These are phyloP conservation scores for Rhizoglyphus robini DNA, from an alignment of 1,140 invertebrate genomes.

Conservation along the genomic window DNA sequence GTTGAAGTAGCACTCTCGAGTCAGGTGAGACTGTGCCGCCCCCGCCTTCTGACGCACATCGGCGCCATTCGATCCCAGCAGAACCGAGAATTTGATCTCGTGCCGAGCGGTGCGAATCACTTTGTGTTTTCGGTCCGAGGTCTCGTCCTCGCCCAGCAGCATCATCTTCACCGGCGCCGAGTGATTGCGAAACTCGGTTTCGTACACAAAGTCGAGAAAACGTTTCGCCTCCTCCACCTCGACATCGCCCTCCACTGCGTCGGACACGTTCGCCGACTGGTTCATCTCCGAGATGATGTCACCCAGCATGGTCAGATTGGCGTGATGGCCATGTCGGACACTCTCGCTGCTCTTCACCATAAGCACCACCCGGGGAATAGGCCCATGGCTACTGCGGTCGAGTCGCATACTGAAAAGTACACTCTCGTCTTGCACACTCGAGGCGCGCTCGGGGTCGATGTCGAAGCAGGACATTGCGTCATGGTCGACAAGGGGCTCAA, in stretches of 20 bases:
- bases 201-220: slow-evolving; percentile 5
- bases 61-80: not conserved
- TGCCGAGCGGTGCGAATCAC: not conserved
- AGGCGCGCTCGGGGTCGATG: not conserved
- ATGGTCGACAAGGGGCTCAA: not conserved
- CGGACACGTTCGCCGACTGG: not conserved
- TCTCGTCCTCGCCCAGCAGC: not conserved
- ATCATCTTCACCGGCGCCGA: not conserved
- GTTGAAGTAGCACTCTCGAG: not conserved
- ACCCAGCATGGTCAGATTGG: not conserved
- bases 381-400: too few species aligned
- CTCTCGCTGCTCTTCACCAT: not conserved
- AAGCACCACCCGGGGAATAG: not conserved
- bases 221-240: not conserved
- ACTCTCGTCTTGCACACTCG: not conserved
- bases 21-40: too few species aligned
- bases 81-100: not conserved
- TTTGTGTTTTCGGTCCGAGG: not conserved
- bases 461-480: not conserved
- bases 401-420: not conserved
- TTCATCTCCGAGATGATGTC: not conserved
- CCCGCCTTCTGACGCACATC: too few species aligned
- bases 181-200: not conserved
- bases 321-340: not conserved
- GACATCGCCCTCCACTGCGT: not conserved